These are phyloP conservation scores for Melanotaenia boesemani DNA, from an alignment of 2,797 vertebrate species.

Conservation along the genomic window DNA sequence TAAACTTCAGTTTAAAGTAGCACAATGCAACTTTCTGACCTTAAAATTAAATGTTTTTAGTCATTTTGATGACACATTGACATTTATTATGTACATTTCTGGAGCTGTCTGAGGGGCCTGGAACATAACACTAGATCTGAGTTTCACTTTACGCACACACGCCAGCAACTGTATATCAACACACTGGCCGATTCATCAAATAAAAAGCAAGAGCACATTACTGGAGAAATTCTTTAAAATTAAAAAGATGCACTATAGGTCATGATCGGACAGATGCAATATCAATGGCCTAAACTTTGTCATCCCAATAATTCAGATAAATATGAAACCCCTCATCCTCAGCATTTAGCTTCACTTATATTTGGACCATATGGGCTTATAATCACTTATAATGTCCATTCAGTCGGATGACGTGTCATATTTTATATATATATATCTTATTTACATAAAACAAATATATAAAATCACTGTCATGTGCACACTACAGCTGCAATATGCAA, in stretches of 20 bases:
- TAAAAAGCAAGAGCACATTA: not conserved
- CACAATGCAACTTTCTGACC: not conserved
- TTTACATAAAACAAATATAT: not conserved
- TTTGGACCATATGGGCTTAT: not conserved
- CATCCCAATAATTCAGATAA: not conserved
- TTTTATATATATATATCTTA: too few species aligned
- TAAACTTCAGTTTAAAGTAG: not conserved
- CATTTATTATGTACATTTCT: not conserved
- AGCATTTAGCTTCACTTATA: not conserved
- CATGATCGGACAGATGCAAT: not conserved
- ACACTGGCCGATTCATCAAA: not conserved
- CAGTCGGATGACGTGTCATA: too few species aligned
- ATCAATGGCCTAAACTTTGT: not conserved
- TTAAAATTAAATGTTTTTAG: not conserved
- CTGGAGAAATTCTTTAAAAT: not conserved
- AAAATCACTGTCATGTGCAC: not conserved
- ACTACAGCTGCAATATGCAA: not conserved
- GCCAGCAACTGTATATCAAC: too few species aligned
- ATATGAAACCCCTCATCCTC: too few species aligned
- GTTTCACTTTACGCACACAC: not conserved
- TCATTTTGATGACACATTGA: not conserved
- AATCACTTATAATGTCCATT: too few species aligned
- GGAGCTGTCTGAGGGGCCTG: not conserved
- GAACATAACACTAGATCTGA: not conserved
- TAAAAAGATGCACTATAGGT: not conserved